Evolutionary conservation across 2,888 invertebrate species (phyloP), one percentile per base, ranked within the genome.

Genomic region (Eutolmus rufibarbis): DNA sequence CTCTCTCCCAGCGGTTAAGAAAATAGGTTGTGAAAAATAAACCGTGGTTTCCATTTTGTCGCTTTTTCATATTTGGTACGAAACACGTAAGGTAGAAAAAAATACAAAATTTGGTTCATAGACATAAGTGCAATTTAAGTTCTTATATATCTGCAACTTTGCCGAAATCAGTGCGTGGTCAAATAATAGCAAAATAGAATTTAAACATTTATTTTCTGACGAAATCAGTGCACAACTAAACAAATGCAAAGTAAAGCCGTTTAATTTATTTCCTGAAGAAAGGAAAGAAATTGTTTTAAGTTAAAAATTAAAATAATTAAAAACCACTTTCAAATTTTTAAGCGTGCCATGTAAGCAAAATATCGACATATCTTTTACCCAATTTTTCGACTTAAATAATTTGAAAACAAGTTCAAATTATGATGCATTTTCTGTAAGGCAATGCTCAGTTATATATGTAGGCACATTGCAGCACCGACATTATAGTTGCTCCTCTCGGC

Each of bases 361-460:
- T 51, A 51, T 51, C 34, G 4, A n/a, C n/a, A 51, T 51, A 51
- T 19, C 46, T 88, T 78, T 90, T 90, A 90, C 90, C 90, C 89
- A 89, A 90, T 89, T 87, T 90, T 90, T 82, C 89, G 89, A 87
- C 89, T 89, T 87, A 90, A 89, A 87, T 88, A 90, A 78, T 90
- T 89, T 87, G 90, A 89, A 89, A 90, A 88, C 40, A 89, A 89
- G 79, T 89, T 88, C 74, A 88, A 88, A 74, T 84, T 89, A 88
- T 86, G 87, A 46, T 86, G 86, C 88, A 88, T 88, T 46, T 79
- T 81, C 31, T 66, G 8, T 43, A n/a, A 34, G n/a, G 14, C 23
- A 79, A 79, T 46, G 19, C 43, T 79, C 19, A 66, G n/a, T 66
- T 66, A 51, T 51, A 51, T 51, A 51, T n/a, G n/a, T 7, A 51